Evolutionary conservation across 1,140 invertebrate species (phyloP).

Genomic region (Leptinotarsa lineolata): DNA sequence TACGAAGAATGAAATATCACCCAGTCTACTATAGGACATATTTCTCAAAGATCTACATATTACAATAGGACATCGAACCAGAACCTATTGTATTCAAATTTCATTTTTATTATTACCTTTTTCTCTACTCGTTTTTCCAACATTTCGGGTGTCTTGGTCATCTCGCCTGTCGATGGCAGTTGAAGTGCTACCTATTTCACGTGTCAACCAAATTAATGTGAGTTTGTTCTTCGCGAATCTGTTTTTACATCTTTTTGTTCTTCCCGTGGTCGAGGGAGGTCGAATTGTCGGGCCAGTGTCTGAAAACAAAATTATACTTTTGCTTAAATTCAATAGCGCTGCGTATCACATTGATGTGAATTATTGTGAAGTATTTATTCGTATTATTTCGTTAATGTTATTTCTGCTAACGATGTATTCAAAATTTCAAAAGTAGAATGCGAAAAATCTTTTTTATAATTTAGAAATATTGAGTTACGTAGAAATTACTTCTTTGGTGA

Average conservation of each 20-base stretch:
- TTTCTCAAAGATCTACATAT: not conserved
- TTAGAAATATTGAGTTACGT: no score
- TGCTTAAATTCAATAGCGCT: no score
- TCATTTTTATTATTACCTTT: not conserved
- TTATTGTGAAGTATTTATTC: no score
- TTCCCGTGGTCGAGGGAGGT: slow-evolving; percentile 2
- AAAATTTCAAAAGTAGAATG: no score
- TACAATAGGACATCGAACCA: not conserved
- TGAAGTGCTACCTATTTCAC: slow-evolving; percentile 29
- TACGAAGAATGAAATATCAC: no score
- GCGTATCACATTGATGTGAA: no score
- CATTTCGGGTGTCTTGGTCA: slow-evolving; percentile 9
- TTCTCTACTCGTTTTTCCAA: not conserved
- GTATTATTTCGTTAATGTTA: no score
- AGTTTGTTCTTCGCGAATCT: slow-evolving; percentile 12
- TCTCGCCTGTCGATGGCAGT: slow-evolving; percentile 18
- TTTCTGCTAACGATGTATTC: no score
- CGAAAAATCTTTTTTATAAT: no score
- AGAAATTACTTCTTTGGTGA: no score
- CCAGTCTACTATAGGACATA: no score
- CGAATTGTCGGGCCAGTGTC: not conserved
- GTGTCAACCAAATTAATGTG: slow-evolving; percentile 23
- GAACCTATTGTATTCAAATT: slow-evolving; percentile 29
- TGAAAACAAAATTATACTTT: slow-evolving; percentile 3
- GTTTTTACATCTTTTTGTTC: slow-evolving; percentile 16